A percentile compares a stretch with the other conserved stretches of the same genome.
phyloP scores from a whole-genome alignment of 2,797 vertebrate species.

The Balearica regulorum region DNA sequence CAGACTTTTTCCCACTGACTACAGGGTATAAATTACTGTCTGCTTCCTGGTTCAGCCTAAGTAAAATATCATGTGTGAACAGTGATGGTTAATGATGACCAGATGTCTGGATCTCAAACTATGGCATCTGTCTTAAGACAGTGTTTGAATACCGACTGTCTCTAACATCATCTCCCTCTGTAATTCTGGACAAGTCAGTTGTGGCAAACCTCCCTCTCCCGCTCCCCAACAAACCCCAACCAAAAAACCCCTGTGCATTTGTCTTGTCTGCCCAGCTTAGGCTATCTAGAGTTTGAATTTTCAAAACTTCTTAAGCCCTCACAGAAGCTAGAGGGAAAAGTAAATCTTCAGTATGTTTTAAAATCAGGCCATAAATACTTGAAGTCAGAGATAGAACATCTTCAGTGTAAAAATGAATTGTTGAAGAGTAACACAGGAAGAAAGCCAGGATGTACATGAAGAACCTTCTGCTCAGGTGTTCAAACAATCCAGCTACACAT shows the following conservation, averaged over 20 bases:
- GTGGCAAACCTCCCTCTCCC: not conserved
- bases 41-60: not conserved
- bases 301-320: not conserved
- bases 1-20: conserved; percentile 14
- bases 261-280: not conserved
- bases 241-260: fast-evolving
- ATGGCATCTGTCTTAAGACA: not conserved
- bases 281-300: not conserved
- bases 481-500: not conserved
- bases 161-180: not conserved
- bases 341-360: not conserved
- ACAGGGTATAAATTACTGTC: not conserved
- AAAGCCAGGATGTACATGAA: not conserved
- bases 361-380: not conserved
- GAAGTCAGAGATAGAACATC: not conserved
- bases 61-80: conserved; percentile 24
- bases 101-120: conserved; percentile 29
- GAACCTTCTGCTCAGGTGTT: not conserved
- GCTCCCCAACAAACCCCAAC: too few relatives aligned
- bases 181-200: not conserved
- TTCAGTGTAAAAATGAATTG: not conserved
- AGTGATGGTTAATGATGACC: not conserved
- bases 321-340: not conserved
- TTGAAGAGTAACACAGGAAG: not conserved
- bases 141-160: not conserved